Base-by-base conservation (phyloP, 1,140 invertebrate genomes). In the Drosophila kohkoa region DNA sequence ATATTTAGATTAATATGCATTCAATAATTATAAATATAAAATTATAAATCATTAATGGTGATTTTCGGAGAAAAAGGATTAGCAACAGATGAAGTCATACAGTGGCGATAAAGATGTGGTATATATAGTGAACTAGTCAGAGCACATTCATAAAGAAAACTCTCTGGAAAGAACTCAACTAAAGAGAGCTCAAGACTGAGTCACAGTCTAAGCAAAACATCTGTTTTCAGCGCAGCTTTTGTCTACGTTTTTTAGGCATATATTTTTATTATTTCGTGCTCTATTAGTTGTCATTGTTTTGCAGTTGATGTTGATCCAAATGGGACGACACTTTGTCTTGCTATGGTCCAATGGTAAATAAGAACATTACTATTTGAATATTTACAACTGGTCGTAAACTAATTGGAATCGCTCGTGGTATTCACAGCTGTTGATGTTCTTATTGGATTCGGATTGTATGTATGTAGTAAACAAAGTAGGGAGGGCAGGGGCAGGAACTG, bases 341-440 rank as follows among this genome's bases (percentile, higher is more conserved):
- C 8, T 3, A 25, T 2, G 52, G n/a, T 38, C 35, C 35, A 41
- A 35, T 69, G 54, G 49, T n/a, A 48, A 30, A 65, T n/a, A 38
- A 28, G 30, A 57, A 32, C 3, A 38, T 60, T 60, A 54, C 55
- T 41, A 28, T 52, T 35, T 38, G 41, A 41, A 64, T 55, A 55
- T 52, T 48, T 38, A 43, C 41, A 41, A 49, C 54, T 51, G 32
- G 35, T 20, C 3, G 35, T 30, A 63, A 20, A 13, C 62, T 32
- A 72, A 72, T 70, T 63, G 38, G 65, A 74, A 49, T 16, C 63
- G 16, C 5, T 28, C 1, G n/a, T 43, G 5, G 52, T 57, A 72
- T 32, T 16, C 43, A 75, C 72, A 70, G 66, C 58, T 75, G 72
- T 63, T 62, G 32, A 52, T 20, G 11, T 64, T 41, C 59, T 20